A percentile compares a stretch with the other conserved stretches of the same genome.
Conservation (phyloP, 2,888 invertebrate genomes). For the Drosophila subsilvestris region DNA sequence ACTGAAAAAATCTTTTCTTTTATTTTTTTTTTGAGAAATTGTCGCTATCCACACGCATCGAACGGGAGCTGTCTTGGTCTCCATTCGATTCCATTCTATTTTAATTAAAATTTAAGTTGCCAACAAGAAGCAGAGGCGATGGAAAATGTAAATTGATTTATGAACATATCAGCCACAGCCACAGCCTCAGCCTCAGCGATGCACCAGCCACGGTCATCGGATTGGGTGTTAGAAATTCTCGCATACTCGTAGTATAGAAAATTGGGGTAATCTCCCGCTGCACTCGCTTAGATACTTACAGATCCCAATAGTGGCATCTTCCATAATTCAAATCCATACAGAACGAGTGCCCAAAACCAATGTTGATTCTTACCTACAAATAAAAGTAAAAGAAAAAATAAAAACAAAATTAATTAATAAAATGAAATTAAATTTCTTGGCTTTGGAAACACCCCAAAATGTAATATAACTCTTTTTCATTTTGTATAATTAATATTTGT, state of each 20-base stretch:
- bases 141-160: slow-evolving; percentile 67
- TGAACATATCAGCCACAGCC: slow-evolving; percentile 22
- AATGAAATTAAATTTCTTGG: too few relatives aligned
- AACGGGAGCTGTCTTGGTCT: slow-evolving; percentile 18
- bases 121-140: slow-evolving; percentile 45
- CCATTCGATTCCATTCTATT: slow-evolving; percentile 63
- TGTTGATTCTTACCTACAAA: not conserved
- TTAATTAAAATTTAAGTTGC: slow-evolving; percentile 74
- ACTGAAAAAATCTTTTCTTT: slow-evolving; percentile 40
- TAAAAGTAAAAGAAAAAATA: too few relatives aligned
- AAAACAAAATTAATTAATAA: too few relatives aligned
- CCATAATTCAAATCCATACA: not conserved
- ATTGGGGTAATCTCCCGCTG: slow-evolving; percentile 29
- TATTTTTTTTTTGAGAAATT: slow-evolving; percentile 30
- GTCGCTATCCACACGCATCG: slow-evolving; percentile 46
- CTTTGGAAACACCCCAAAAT: too few relatives aligned
- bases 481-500: slow-evolving; percentile 22
- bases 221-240: slow-evolving; percentile 52
- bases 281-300: not conserved
- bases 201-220: slow-evolving; percentile 48
- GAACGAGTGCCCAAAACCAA: too few relatives aligned
- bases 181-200: slow-evolving; percentile 23
- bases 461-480: not conserved
- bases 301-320: not conserved
- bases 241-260: slow-evolving; percentile 28